Evolutionary conservation across 2,113 vertebrate genomes (phyloP).

Genomic region (Ageneiosus marmoratus): DNA sequence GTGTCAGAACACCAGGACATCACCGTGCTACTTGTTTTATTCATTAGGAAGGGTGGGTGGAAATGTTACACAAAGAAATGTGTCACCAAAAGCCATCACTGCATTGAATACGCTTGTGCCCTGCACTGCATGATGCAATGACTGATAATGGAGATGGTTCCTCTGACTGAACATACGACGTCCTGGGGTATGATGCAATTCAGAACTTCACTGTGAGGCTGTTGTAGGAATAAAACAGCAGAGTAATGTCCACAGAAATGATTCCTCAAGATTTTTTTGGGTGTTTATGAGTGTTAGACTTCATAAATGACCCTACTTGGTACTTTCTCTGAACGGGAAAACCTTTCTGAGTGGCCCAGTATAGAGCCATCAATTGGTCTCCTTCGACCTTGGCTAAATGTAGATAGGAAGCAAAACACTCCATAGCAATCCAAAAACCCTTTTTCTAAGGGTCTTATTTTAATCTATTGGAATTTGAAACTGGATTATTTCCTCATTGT

Average conservation of each 20-base stretch:
- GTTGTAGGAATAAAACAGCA: neutral
- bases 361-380: neutral
- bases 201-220: conserved; percentile 6
- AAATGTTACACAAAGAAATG: conserved; percentile 20
- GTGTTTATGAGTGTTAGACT: neutral
- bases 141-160: neutral
- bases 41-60: conserved; percentile 28
- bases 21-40: conserved; percentile 32
- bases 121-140: conserved; percentile 13
- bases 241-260: neutral
- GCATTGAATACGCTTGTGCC: neutral
- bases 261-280: neutral
- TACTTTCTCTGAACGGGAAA: neutral
- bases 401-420: neutral
- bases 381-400: neutral
- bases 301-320: neutral
- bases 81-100: conserved; percentile 6
- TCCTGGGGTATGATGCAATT: conserved; percentile 31
- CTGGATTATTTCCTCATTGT: neutral
- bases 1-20: conserved; percentile 35
- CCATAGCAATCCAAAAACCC: neutral
- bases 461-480: neutral
- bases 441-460: neutral
- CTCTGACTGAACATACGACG: neutral
- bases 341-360: neutral